These are phyloP conservation scores for Phrixothrix hirtus DNA, from an alignment of 2,888 invertebrate genomes.

Conservation along the genomic window DNA sequence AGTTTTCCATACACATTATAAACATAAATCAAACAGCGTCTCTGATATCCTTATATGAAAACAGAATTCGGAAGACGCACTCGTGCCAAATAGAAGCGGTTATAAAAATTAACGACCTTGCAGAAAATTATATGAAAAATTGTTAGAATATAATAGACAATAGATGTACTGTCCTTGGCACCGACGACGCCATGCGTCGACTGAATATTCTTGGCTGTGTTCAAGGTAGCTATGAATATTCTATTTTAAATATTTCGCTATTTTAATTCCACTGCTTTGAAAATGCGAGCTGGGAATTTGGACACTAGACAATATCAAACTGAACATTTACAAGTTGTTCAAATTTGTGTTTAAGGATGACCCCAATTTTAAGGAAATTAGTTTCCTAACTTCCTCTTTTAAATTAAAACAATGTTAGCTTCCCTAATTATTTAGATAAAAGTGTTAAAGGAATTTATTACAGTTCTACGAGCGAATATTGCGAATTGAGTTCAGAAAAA, in stretches of 20 bases:
- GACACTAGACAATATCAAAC: constrained; percentile 9
- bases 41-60: too few species aligned
- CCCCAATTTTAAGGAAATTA: too few species aligned
- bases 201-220: constrained; percentile 8
- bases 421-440: too few species aligned
- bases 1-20: too few species aligned
- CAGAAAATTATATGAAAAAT: constrained; percentile 9
- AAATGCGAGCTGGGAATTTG: constrained; percentile 10
- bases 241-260: constrained; percentile 16
- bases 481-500: too few species aligned
- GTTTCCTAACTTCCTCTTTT: too few species aligned
- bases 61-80: background rate
- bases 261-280: constrained; percentile 6
- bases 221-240: constrained; percentile 10
- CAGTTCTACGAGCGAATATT: too few species aligned
- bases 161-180: constrained; percentile 8
- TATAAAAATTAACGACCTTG: constrained; percentile 14
- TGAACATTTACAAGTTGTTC: too few species aligned
- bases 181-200: constrained; percentile 5
- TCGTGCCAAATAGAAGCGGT: constrained; percentile 2
- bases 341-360: too few species aligned
- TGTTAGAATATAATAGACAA: constrained; percentile 7
- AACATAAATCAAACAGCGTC: too few species aligned
- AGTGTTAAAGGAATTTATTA: too few species aligned
- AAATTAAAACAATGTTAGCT: too few species aligned